Base-by-base conservation (phyloP, 2,113 vertebrate species). In the Boulengeromyrus knoepffleri region DNA sequence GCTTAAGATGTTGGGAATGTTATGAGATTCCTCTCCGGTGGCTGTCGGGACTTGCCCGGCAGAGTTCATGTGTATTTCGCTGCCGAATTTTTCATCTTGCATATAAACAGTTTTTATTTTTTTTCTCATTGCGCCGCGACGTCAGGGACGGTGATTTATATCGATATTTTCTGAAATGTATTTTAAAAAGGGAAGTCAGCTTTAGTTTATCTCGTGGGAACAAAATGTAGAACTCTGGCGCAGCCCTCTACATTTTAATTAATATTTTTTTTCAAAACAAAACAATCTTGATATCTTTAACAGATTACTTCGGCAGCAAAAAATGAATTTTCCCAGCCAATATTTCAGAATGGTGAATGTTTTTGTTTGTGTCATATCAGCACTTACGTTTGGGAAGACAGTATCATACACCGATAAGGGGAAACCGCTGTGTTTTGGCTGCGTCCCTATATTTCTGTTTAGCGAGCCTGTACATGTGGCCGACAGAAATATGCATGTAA, bases 121-220 rank as follows among this genome's bases (percentile, higher is more conserved):
- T 24, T 62, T 62, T n/a, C 24, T 9, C 56, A n/a, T 62, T 62
- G 24, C 24, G 24, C 7, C 24, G 56, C 24, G 56, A 62, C 56
- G 7, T 9, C 21, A 39, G 31, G 70, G 31, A 77, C 31, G 15
- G 13, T 80, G 74, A 80, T 80, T 42, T 42, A 80, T 80, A 42
- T 80, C 36, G 15, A 17, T 7, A 12, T 80, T 42, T 80, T 39
- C 3, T 17, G 36, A 80, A 17, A 80, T 42, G 36, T 80, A 77
- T 77, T 77, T 80, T 80, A 5, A 39, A 36, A 77, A 77, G 70
- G 10, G 70, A 36, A 80, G 74, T 42, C 74, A 15, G 74, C 31
- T 80, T 80, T 39, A 80, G 74, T 80, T 80, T 80, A 80, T 80
- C 74, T 80, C 74, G 17, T 80, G 74, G 74, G 74, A 80, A 42